phyloP scores from a whole-genome alignment of 2,888 invertebrate species.

The Chrysolina oricalcia region DNA sequence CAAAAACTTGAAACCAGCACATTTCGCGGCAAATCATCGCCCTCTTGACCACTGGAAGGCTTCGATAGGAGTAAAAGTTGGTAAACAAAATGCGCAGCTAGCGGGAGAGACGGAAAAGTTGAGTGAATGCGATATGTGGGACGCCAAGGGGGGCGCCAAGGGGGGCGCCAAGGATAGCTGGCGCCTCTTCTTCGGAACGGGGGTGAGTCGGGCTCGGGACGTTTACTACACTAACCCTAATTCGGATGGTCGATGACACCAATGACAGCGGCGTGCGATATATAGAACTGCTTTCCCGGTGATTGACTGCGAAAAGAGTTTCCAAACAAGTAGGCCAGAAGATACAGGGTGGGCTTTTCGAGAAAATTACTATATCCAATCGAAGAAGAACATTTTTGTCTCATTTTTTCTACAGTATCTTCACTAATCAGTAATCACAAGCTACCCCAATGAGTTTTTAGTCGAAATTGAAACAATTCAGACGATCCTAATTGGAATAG shows the following conservation, averaged over 20 bases:
- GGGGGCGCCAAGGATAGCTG: conserved; percentile 55
- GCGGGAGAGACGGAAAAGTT: conserved; percentile 5
- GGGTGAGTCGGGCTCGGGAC: conserved; percentile 15
- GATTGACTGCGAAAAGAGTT: background rate
- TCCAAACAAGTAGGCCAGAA: background rate
- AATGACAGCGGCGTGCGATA: conserved; percentile 23
- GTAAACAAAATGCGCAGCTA: conserved; percentile 51
- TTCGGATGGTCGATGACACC: conserved; percentile 38
- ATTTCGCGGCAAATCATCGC: conserved; percentile 34
- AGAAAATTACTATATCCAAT: too few species aligned
- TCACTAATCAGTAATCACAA: too few species aligned
- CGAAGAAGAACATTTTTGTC: too few species aligned
- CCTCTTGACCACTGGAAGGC: conserved; percentile 28
- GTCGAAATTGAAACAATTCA: too few species aligned
- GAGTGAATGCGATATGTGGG: conserved; percentile 21
- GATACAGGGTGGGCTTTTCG: background rate
- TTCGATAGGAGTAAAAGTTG: conserved; percentile 40
- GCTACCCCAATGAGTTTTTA: too few species aligned
- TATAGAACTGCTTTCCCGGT: background rate
- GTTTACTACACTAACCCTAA: conserved; percentile 27
- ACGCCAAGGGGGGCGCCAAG: conserved; percentile 35
- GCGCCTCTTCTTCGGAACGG: conserved; percentile 48
- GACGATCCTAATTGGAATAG: too few species aligned
- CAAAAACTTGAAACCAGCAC: conserved; percentile 32
- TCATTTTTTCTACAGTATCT: too few species aligned